Percentiles rank a stretch among this genome's conserved stretches.
Evolutionary conservation across 2,113 vertebrate species (phyloP).

Genomic region (Cephalopholis sonnerati): DNA sequence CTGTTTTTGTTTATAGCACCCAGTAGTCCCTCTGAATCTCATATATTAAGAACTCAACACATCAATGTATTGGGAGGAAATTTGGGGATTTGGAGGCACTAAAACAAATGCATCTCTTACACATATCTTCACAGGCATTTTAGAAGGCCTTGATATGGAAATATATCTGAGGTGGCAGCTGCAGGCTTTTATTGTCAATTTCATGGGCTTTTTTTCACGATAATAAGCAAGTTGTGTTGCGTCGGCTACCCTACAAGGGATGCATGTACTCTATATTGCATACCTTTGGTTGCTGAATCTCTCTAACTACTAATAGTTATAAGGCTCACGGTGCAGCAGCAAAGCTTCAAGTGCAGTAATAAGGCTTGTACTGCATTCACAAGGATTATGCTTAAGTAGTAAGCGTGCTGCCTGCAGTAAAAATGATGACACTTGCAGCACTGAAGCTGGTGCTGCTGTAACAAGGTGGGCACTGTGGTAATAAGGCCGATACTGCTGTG

Average conservation of each 20-base stretch:
- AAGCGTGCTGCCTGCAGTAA: conserved; percentile 54
- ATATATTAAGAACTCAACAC: not conserved
- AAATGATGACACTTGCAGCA: conserved; percentile 59
- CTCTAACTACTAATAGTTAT: not conserved
- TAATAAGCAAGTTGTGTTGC: not conserved
- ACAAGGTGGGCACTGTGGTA: conserved; percentile 41
- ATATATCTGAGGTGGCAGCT: conserved; percentile 5
- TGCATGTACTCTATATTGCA: not conserved
- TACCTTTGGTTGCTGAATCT: conserved; percentile 2
- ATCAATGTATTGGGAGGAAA: too few relatives aligned
- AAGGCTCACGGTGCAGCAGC: conserved; percentile 11
- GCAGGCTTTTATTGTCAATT: conserved; percentile 10
- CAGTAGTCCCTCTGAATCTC: not conserved
- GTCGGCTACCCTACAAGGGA: not conserved
- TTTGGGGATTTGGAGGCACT: not conserved
- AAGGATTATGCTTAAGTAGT: conserved; percentile 62
- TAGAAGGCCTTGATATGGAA: not conserved
- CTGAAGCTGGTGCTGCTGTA: conserved; percentile 40
- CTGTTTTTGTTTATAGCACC: not conserved
- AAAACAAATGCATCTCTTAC: not conserved
- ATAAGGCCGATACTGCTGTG: conserved; percentile 29
- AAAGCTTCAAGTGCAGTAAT: conserved; percentile 24
- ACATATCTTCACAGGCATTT: not conserved
- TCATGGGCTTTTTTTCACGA: not conserved
- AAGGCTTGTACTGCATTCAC: conserved; percentile 40